phyloP scores from a whole-genome alignment of 2,113 vertebrate genomes.

The Colossoma macropomum region DNA sequence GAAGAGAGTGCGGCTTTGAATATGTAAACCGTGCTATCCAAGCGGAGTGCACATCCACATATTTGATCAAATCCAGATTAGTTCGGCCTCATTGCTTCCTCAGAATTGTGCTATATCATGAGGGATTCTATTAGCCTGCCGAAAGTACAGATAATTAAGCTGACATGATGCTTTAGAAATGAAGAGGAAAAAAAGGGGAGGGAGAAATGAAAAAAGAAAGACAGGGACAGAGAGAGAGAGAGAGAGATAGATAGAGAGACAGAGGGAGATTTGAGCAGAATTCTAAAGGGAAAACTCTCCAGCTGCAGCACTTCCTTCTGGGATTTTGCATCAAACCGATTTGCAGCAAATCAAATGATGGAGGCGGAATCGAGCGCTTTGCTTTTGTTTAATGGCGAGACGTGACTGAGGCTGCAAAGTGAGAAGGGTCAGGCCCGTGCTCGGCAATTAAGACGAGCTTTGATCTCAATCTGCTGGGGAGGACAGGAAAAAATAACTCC shows the following conservation, averaged over 20 bases:
- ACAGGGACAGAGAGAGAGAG: constrained; percentile 14
- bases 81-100: constrained; percentile 57
- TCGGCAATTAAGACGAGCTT: not conserved
- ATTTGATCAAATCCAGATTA: constrained; percentile 66
- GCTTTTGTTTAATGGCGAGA: not conserved
- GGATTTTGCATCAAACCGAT: constrained; percentile 38
- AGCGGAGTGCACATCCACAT: constrained; percentile 45
- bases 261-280: constrained; percentile 35
- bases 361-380: constrained; percentile 24
- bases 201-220: not conserved
- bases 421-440: not conserved
- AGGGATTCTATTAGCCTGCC: constrained; percentile 58
- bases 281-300: constrained; percentile 51
- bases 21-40: constrained; percentile 43
- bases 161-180: constrained; percentile 48
- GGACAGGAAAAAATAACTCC: not conserved
- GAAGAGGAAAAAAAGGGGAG: constrained; percentile 4
- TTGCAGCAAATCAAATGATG: constrained; percentile 43
- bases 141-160: constrained; percentile 61
- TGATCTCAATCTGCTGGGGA: not conserved
- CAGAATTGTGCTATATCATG: constrained; percentile 57
- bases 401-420: not conserved
- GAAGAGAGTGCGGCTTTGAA: constrained; percentile 30
- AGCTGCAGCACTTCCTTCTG: constrained; percentile 39
- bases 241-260: not conserved